These are phyloP conservation scores for Pelusios castaneus DNA, from an alignment of 2,113 vertebrate species.

Conservation along the genomic window DNA sequence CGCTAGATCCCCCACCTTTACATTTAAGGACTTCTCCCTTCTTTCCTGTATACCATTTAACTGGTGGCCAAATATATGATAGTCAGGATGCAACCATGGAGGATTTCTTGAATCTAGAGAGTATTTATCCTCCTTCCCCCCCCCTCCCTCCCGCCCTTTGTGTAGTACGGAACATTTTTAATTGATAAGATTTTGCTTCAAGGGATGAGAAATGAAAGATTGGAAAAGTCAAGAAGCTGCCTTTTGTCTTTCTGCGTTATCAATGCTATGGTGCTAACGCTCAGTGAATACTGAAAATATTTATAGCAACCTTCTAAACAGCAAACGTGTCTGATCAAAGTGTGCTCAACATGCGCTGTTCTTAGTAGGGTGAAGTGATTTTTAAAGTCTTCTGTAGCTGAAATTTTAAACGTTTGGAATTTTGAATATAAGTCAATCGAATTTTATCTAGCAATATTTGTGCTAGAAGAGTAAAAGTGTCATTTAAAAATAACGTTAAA, in stretches of 20 bases:
- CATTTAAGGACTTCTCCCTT: neutral
- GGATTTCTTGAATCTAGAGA: neutral
- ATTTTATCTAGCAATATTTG: neutral
- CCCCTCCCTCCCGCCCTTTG: neutral
- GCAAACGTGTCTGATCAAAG: neutral
- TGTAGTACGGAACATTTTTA: neutral
- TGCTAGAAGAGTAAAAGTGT: neutral
- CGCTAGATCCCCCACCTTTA: neutral
- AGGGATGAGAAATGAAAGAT: neutral
- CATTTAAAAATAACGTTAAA: accelerated
- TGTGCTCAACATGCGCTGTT: neutral
- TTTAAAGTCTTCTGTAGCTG: neutral
- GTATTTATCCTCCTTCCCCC: neutral
- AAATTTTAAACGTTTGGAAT: neutral
- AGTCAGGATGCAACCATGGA: neutral
- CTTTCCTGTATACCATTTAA: accelerated
- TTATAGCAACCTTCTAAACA: neutral
- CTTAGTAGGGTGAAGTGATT: neutral
- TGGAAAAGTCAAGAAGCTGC: neutral
- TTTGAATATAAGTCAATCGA: neutral
- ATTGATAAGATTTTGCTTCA: neutral
- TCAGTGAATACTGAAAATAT: neutral
- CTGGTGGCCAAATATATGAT: neutral
- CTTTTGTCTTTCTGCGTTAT: neutral
- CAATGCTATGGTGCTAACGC: neutral